These are phyloP conservation scores for Drosophila mulleri DNA, from an alignment of 2,888 invertebrate genomes.

Conservation along the genomic window DNA sequence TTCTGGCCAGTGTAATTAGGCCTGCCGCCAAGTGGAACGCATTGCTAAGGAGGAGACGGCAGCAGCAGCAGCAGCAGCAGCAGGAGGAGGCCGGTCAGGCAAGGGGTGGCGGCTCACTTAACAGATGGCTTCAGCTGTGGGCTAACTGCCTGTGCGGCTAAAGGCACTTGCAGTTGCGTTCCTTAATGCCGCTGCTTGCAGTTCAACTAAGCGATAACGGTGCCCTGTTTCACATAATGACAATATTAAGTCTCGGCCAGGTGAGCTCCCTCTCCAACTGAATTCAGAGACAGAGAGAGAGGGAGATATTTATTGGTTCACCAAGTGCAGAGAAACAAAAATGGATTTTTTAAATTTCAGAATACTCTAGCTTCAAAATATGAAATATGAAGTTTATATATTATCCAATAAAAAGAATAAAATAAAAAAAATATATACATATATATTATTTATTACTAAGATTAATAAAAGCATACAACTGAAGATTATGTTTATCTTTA, in stretches of 20 bases:
- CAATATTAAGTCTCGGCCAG: conserved; percentile 55
- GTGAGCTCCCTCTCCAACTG: not conserved
- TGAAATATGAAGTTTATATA: too few species aligned
- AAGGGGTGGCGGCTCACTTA: conserved; percentile 22
- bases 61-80: not conserved
- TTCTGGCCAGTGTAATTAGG: conserved; percentile 72
- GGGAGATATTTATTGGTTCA: conserved; percentile 26
- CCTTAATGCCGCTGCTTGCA: conserved; percentile 18
- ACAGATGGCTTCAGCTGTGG: conserved; percentile 47
- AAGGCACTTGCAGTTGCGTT: conserved; percentile 18
- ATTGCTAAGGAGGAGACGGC: conserved; percentile 35
- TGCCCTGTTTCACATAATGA: conserved; percentile 53
- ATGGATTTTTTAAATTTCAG: too few species aligned
- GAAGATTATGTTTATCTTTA: too few species aligned
- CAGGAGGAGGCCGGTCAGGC: conserved; percentile 9
- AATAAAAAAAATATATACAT: too few species aligned
- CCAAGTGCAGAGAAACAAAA: not conserved
- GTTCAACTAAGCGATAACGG: conserved; percentile 49
- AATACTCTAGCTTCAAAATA: not conserved
- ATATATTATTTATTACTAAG: too few species aligned
- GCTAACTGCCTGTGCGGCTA: conserved; percentile 22
- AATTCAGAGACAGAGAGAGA: not conserved
- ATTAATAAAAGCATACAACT: too few species aligned
- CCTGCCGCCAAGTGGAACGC: conserved; percentile 76
- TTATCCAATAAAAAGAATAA: too few species aligned